Percentiles rank a stretch among this genome's conserved stretches.
phyloP scores from a whole-genome alignment of 2,888 invertebrate species.

The Tenthredo mesomela region DNA sequence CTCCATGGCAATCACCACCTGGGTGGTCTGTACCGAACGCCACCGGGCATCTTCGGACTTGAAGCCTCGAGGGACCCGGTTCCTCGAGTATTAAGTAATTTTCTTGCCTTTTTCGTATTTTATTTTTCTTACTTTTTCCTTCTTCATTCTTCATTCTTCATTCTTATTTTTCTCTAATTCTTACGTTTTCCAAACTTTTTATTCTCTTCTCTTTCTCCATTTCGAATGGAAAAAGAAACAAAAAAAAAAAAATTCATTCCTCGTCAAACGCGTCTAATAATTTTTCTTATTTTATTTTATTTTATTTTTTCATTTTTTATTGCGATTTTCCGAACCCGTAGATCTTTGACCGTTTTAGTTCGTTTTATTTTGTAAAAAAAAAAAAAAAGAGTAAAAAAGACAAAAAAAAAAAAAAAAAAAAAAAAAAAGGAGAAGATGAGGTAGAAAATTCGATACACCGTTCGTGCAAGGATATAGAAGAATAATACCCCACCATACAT shows the following conservation, averaged over 20 bases:
- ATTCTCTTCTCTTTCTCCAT: neutral
- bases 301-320: too few species aligned
- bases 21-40: slow-evolving; percentile 71
- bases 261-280: too few species aligned
- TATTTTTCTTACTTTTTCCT: neutral
- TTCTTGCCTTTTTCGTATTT: slow-evolving; percentile 54
- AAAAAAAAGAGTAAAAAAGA: too few species aligned
- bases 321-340: too few species aligned
- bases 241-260: too few species aligned
- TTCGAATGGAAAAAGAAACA: neutral
- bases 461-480: neutral
- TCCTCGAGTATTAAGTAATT: slow-evolving; percentile 66
- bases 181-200: neutral
- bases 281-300: too few species aligned
- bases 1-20: slow-evolving; percentile 73
- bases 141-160: neutral
- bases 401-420: too few species aligned
- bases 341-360: too few species aligned
- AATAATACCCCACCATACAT: neutral
- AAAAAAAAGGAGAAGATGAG: too few species aligned
- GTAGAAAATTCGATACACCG: neutral
- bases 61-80: slow-evolving; percentile 54
- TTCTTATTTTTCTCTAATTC: neutral
- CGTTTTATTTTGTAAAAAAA: too few species aligned
- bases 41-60: slow-evolving; percentile 64